Conservation (phyloP, 2,113 vertebrate genomes). For the Gymnobelideus leadbeateri region DNA sequence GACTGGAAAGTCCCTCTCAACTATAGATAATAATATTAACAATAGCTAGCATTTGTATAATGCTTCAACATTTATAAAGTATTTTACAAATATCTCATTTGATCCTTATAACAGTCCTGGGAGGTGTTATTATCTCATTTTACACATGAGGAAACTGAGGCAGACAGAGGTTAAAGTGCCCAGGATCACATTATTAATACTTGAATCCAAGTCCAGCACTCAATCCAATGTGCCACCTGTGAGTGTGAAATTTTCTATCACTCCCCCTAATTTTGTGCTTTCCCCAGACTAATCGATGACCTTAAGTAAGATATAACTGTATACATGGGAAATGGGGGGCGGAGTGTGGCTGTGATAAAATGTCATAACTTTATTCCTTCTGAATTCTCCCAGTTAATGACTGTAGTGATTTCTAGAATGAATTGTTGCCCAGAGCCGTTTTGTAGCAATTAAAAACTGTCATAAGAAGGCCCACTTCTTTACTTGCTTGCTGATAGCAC, state of each 20-base stretch:
- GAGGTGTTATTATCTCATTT: background rate
- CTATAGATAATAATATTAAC: background rate
- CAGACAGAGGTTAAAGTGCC: background rate
- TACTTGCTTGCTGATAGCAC: background rate
- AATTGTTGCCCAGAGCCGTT: background rate
- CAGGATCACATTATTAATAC: background rate
- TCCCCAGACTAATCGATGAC: background rate
- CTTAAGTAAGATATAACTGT: background rate
- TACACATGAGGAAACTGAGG: background rate
- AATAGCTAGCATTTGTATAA: background rate
- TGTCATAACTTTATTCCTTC: background rate
- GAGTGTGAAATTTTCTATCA: background rate
- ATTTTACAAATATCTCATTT: background rate
- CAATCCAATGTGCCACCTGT: background rate
- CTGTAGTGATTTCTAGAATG: background rate
- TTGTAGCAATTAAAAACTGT: slow-evolving; percentile 1
- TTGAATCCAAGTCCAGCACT: background rate
- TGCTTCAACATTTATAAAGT: background rate
- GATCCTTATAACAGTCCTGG: background rate
- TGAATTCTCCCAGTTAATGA: background rate
- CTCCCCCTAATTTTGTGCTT: background rate
- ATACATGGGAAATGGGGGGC: background rate
- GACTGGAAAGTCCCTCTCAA: background rate
- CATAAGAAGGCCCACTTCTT: background rate
- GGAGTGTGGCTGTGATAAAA: background rate